Evolutionary conservation across 1,140 invertebrate genomes (phyloP), one percentile per base, ranked within the genome.

Genomic region (Branchinecta lynchi): DNA sequence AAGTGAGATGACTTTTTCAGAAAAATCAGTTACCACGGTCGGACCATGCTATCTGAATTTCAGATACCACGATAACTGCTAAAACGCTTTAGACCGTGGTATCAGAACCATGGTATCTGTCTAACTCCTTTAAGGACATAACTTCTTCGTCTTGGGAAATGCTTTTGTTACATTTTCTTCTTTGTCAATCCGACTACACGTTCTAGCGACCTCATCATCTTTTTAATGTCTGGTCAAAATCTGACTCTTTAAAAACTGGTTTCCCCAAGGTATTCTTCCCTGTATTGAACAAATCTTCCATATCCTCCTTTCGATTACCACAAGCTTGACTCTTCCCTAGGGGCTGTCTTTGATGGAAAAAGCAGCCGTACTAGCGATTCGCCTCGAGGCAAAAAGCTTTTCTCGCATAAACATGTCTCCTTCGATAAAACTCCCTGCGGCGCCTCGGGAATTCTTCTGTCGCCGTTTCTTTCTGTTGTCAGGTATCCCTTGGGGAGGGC

Each of bases 271-370:
- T 15, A 15, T 60, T 20, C 17, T 60, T 60, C 17, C 17, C 17
- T 12, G 12, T 60, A 60, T 60, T 60, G 51, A 60, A 60, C 51
- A 60, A 60, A 60, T 60, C 51, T 60, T 60, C 17, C 51, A 60
- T 20, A 60, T 60, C 51, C 51, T 60, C 17, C 51, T 60, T 20
- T 60, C 51, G 51, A 60, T 60, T 60, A 60, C 51, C 51, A 60
- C 51, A 60, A 20, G 12, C 17, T 60, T 12, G 51, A 60, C 12
- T 60, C 17, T 60, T 60, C 51, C 51, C 51, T 3, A 15, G 17
- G 51, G 51, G 51, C 12, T 20, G 17, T 15, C 12, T 12, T 20
- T 60, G 51, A 60, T 60, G 51, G 51, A 60, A 60, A 60, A 60
- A 60, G 51, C 32, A 32, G 32, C 32, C 32, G 32, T 32, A 32